phyloP scores from a whole-genome alignment of 2,888 invertebrate genomes.

The Allolobophora icterica region DNA sequence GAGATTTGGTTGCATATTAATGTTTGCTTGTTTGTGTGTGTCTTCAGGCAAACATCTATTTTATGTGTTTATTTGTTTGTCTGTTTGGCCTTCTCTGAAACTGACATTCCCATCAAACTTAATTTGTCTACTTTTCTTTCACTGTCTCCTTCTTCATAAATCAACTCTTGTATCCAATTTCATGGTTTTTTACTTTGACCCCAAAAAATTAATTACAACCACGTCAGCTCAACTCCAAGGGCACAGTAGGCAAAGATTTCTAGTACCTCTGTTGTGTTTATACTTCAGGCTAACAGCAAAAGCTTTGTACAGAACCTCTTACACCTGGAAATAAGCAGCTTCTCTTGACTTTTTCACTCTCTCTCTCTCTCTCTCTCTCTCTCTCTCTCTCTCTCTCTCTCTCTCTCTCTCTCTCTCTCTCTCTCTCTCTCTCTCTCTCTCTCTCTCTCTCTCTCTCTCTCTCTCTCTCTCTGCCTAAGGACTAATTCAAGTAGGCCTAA shows the following conservation, averaged over 20 bases:
- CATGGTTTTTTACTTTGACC: neutral
- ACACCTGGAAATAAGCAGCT: neutral
- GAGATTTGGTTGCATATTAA: no score
- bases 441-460: no score
- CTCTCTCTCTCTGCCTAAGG: neutral
- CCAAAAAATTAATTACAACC: constrained; percentile 14
- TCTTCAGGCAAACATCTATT: neutral
- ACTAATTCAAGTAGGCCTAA: neutral
- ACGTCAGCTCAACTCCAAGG: neutral
- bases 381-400: no score
- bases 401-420: no score
- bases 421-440: neutral
- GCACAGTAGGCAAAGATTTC: neutral
- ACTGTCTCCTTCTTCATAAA: neutral
- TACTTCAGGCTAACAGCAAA: neutral
- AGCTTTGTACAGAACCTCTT: neutral
- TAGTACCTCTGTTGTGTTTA: neutral
- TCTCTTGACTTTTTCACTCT: neutral
- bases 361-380: no score
- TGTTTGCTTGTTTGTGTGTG: neutral
- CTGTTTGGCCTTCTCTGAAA: neutral
- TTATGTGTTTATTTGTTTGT: neutral
- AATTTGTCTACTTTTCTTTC: neutral
- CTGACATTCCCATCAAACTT: neutral
- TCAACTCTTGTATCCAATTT: neutral